A percentile compares a stretch with the other conserved stretches of the same genome.
Conservation (phyloP, 2,797 vertebrate genomes). For the Fistularia tabacaria region DNA sequence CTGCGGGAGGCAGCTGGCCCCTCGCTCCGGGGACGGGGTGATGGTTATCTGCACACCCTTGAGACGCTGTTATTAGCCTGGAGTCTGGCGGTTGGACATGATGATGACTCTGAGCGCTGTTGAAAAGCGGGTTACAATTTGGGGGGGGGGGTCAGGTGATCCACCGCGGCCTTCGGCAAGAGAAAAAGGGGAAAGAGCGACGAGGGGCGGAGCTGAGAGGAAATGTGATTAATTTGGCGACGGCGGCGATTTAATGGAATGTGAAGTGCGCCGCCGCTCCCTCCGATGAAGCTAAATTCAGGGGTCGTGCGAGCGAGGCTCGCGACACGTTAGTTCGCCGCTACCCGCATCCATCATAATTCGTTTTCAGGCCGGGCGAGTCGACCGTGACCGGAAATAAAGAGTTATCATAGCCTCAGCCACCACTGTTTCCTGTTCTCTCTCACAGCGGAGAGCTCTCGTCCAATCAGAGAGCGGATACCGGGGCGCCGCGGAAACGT, state of each 20-base stretch:
- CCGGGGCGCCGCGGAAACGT: too few relatives aligned
- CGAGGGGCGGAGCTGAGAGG: too few relatives aligned
- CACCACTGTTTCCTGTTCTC: constrained; percentile 53
- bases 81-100: constrained; percentile 60
- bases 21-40: too few relatives aligned
- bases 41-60: constrained; percentile 67
- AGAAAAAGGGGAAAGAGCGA: too few relatives aligned
- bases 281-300: constrained; percentile 40
- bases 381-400: constrained; percentile 57
- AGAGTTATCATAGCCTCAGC: constrained; percentile 74
- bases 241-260: constrained; percentile 31
- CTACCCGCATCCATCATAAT: constrained; percentile 68
- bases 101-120: constrained; percentile 60
- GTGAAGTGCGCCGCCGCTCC: constrained; percentile 18
- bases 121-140: constrained; percentile 38
- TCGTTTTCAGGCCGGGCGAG: constrained; percentile 59
- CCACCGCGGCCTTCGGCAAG: too few relatives aligned
- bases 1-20: constrained; percentile 63
- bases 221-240: constrained; percentile 48
- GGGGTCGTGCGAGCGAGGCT: constrained; percentile 37
- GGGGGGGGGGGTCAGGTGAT: too few relatives aligned
- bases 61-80: constrained; percentile 70
- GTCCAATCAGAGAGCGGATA: too few relatives aligned
- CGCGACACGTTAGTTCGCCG: constrained; percentile 35
- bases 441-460: constrained; percentile 25